Evolutionary conservation across 2,888 invertebrate species (phyloP), one percentile per base, ranked within the genome.

Genomic region (Xylocampa areola): DNA sequence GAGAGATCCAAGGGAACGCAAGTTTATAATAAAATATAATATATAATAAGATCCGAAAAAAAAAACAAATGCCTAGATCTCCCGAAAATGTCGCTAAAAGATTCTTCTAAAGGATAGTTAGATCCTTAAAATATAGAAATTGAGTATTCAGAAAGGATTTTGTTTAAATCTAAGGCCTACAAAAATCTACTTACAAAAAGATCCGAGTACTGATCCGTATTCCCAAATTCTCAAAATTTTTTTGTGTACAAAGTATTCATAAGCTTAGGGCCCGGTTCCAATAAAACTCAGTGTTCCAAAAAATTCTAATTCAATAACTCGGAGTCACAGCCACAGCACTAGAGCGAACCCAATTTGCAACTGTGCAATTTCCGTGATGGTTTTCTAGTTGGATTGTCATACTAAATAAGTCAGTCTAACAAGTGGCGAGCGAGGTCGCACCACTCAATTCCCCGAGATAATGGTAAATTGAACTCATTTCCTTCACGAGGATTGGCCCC

Each of bases 381-480:
- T 86, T 84, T 85, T 85, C 84, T 82, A 82, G 79, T 80, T 77
- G 82, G 80, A 75, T 83, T 86, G 81, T 73, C 80, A 80, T 80
- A 82, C 76, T 83, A 82, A 87, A 85, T 87, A 85, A 82, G 81
- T 75, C 74, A 71, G 77, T 79, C 73, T 79, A 81, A 82, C 84
- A 81, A 80, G 80, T 73, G 72, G 77, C 76, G 78, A 78, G 79
- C 73, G 81, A 82, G 80, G 79, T 78, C 79, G 74, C 77, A 76
- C 79, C 79, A 83, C 77, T 81, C 86, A 81, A 86, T 86, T 88
- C 82, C 59, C 82, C 81, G 83, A 87, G 87, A 88, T 89, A 90
- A 90, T 90, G 81, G 83, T 85, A 88, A 90, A 90, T 90, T 89
- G 88, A 87, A 86, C 85, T 87, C 87, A 88, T 90, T 92, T 91